phyloP scores from a whole-genome alignment of 2,888 invertebrate genomes.

The Lampropteryx suffumata region DNA sequence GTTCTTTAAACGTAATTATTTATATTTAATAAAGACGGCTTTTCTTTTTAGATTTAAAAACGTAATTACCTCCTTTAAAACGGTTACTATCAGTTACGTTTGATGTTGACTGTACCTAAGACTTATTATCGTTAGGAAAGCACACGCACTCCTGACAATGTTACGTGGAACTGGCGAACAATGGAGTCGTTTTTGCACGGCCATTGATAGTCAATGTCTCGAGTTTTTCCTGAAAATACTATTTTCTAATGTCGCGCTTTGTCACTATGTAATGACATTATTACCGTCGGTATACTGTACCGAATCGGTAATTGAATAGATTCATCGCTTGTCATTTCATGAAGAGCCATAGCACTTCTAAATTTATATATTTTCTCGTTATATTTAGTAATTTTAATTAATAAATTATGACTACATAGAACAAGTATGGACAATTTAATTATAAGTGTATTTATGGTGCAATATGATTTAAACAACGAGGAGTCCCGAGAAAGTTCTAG shows the following conservation, averaged over 20 bases:
- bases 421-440: not conserved
- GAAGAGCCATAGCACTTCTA: too few relatives aligned
- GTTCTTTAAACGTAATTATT: too few relatives aligned
- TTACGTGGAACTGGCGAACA: conserved; percentile 20
- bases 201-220: conserved; percentile 5
- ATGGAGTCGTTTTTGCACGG: conserved; percentile 9
- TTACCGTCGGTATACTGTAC: conserved; percentile 12
- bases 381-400: too few relatives aligned
- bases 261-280: conserved; percentile 15
- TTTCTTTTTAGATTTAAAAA: too few relatives aligned
- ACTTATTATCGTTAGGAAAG: conserved; percentile 7
- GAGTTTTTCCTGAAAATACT: conserved; percentile 7
- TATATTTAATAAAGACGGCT: too few relatives aligned
- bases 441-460: too few relatives aligned
- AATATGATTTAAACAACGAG: too few relatives aligned
- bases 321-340: conserved; percentile 3
- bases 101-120: not conserved
- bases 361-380: too few relatives aligned
- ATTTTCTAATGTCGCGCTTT: conserved; percentile 21
- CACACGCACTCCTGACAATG: conserved; percentile 3
- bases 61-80: too few relatives aligned
- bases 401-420: not conserved
- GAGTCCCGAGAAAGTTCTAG: too few relatives aligned
- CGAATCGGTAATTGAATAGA: conserved; percentile 15
- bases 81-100: too few relatives aligned